phyloP scores from a whole-genome alignment of 2,888 invertebrate genomes.

The Euzetes globulus region DNA sequence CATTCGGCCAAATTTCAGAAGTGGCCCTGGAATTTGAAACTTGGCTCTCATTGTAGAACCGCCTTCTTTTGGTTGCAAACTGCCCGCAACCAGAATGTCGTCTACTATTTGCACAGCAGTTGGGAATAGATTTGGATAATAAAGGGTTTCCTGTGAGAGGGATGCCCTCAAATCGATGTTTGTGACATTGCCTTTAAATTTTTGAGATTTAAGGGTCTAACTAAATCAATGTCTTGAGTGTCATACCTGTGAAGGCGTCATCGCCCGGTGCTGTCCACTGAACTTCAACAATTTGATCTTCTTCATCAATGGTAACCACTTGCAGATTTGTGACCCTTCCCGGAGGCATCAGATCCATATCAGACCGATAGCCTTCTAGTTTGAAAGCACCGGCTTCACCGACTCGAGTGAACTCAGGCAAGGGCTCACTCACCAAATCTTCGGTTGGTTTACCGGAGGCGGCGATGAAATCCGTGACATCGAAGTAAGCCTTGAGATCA shows the following conservation, averaged over 20 bases:
- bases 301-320: constrained; percentile 36
- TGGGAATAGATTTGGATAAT: not conserved
- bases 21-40: not conserved
- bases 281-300: constrained; percentile 38
- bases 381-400: constrained; percentile 42
- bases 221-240: no score
- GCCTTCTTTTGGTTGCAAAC: not conserved
- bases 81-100: not conserved
- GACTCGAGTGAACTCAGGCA: constrained; percentile 40
- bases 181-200: not conserved
- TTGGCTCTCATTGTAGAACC: not conserved
- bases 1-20: not conserved
- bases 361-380: constrained; percentile 35
- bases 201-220: no score
- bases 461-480: constrained; percentile 33
- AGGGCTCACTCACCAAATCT: constrained; percentile 14
- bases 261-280: constrained; percentile 44
- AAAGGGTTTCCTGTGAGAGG: not conserved
- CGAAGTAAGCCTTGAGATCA: constrained; percentile 17
- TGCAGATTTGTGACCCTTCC: constrained; percentile 42
- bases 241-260: constrained; percentile 36
- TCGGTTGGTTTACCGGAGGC: constrained; percentile 31
- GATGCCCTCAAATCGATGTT: not conserved
- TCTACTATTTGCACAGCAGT: not conserved
- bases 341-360: constrained; percentile 42